These are phyloP conservation scores for Todiramphus chloris DNA, from an alignment of 2,113 vertebrate genomes.

Conservation along the genomic window DNA sequence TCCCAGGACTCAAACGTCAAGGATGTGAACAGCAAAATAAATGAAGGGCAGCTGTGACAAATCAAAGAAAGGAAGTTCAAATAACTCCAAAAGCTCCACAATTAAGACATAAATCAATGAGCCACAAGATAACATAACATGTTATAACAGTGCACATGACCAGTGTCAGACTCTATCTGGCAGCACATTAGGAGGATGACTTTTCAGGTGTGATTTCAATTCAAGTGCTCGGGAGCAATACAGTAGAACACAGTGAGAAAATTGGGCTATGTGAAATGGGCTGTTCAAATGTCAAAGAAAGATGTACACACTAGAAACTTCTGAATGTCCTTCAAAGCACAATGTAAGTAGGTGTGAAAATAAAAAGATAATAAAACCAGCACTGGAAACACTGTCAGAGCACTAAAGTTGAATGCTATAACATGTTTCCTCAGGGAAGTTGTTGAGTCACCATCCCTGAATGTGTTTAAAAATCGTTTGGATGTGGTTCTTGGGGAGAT, in stretches of 20 bases:
- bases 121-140: not conserved
- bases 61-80: slow-evolving; percentile 8
- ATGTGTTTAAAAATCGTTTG: too few species aligned
- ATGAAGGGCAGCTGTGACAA: slow-evolving; percentile 11
- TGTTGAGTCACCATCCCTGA: too few species aligned
- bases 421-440: too few species aligned
- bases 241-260: not conserved
- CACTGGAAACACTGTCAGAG: not conserved
- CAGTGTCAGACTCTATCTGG: not conserved
- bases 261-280: not conserved
- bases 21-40: not conserved
- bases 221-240: not conserved
- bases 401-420: not conserved
- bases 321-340: not conserved
- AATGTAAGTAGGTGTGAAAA: not conserved
- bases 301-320: not conserved
- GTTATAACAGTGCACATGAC: not conserved
- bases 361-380: not conserved
- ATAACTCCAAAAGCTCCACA: not conserved
- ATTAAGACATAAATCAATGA: not conserved
- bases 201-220: not conserved
- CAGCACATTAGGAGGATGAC: not conserved
- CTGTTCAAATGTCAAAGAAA: not conserved
- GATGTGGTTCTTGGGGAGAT: too few species aligned
- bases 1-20: slow-evolving; percentile 4